Evolutionary conservation across 2,113 vertebrate species (phyloP).

Genomic region (Ginglymostoma cirratum): DNA sequence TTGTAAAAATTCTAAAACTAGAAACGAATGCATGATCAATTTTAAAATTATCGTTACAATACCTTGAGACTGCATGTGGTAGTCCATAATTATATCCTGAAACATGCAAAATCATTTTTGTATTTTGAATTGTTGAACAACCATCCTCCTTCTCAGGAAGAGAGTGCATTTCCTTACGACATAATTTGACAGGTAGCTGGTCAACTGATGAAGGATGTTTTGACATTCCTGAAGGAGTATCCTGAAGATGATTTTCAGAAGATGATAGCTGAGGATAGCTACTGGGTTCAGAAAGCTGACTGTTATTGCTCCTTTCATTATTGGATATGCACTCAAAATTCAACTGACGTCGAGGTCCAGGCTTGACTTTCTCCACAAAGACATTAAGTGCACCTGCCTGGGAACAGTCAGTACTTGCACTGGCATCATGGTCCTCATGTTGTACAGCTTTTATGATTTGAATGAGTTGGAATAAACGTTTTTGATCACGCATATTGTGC

Average conservation of each 20-base stretch:
- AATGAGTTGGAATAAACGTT: slow-evolving; percentile 72
- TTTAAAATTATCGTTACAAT: not conserved
- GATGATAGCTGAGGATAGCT: slow-evolving; percentile 41
- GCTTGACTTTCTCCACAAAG: slow-evolving; percentile 45
- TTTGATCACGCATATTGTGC: slow-evolving; percentile 65
- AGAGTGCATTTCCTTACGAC: slow-evolving; percentile 38
- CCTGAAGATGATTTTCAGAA: slow-evolving; percentile 44
- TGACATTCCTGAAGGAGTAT: slow-evolving; percentile 41
- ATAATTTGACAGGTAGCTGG: slow-evolving; percentile 45
- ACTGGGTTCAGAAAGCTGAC: slow-evolving; percentile 39
- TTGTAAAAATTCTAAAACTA: not conserved
- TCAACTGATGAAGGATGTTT: slow-evolving; percentile 44
- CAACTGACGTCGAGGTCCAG: slow-evolving; percentile 60
- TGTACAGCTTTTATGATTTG: slow-evolving; percentile 69
- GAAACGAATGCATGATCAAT: not conserved
- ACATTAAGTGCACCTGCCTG: slow-evolving; percentile 42
- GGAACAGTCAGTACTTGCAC: slow-evolving; percentile 36
- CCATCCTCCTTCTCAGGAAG: slow-evolving; percentile 44
- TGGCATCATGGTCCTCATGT: slow-evolving; percentile 48
- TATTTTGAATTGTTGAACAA: slow-evolving; percentile 45
- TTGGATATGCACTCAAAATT: slow-evolving; percentile 53
- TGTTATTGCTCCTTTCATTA: slow-evolving; percentile 36
- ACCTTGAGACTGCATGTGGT: slow-evolving; percentile 65
- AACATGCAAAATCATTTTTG: slow-evolving; percentile 63
- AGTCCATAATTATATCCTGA: slow-evolving; percentile 78